Evolutionary conservation across 2,888 invertebrate genomes (phyloP).

Genomic region (Onchidella celtica): DNA sequence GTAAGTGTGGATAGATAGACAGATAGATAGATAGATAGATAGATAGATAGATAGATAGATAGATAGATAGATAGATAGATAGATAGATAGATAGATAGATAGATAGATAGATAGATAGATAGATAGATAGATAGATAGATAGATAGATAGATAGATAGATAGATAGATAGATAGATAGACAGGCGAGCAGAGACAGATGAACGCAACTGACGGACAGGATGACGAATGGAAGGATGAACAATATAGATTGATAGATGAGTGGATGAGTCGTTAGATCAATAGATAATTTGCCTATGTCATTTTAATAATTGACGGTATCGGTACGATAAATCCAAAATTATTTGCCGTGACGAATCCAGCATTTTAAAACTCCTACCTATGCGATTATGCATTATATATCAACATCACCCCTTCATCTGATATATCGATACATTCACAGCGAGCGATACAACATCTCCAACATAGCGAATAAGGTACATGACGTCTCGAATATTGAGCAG

Average conservation of each 20-base stretch:
- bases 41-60: background rate
- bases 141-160: background rate
- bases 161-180: background rate
- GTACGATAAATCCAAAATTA: no score
- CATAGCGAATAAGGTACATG: background rate
- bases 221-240: no score
- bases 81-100: background rate
- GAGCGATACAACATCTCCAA: conserved; percentile 30
- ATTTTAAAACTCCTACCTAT: no score
- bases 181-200: background rate
- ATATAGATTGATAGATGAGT: no score
- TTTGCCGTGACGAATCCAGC: no score
- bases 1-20: background rate
- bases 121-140: background rate
- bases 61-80: background rate
- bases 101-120: background rate
- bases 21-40: background rate
- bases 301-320: no score
- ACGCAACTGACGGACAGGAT: no score
- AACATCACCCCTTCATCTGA: no score
- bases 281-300: no score
- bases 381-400: no score
- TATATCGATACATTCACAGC: no score
- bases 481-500: background rate
- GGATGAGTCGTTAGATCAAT: no score